Conservation (phyloP, 2,888 invertebrate species). For the Leptopilina syphax region DNA sequence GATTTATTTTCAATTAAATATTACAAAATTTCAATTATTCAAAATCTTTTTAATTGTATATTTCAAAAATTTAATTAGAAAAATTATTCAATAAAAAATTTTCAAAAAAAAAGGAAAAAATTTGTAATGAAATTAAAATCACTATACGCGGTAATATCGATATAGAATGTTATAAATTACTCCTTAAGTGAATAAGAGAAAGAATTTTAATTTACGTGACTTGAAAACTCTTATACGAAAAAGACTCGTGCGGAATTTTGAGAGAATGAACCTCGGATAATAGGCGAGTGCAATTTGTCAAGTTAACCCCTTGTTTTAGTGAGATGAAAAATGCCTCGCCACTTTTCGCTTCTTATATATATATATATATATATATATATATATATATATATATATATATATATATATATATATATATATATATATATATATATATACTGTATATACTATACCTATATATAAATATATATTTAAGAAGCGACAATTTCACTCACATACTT, state of each 20-base stretch:
- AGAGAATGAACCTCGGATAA: conserved; percentile 4
- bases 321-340: neutral
- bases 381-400: neutral
- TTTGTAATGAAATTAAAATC: too few species aligned
- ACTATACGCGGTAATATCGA: too few species aligned
- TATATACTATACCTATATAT: neutral
- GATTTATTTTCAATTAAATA: too few species aligned
- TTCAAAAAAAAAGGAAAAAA: neutral
- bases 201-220: too few species aligned
- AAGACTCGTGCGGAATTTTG: neutral
- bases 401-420: neutral
- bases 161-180: too few species aligned
- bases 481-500: neutral
- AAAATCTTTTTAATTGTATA: too few species aligned
- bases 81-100: too few species aligned
- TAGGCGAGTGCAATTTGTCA: neutral
- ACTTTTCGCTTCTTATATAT: neutral
- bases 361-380: too few species aligned
- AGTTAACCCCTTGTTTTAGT: neutral
- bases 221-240: neutral
- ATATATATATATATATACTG: too few species aligned
- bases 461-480: conserved; percentile 1
- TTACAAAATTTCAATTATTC: too few species aligned
- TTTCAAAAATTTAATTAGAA: too few species aligned
- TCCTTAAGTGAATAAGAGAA: too few species aligned